Evolutionary conservation across 2,888 invertebrate species (phyloP).

Genomic region (Apodemia duryi): DNA sequence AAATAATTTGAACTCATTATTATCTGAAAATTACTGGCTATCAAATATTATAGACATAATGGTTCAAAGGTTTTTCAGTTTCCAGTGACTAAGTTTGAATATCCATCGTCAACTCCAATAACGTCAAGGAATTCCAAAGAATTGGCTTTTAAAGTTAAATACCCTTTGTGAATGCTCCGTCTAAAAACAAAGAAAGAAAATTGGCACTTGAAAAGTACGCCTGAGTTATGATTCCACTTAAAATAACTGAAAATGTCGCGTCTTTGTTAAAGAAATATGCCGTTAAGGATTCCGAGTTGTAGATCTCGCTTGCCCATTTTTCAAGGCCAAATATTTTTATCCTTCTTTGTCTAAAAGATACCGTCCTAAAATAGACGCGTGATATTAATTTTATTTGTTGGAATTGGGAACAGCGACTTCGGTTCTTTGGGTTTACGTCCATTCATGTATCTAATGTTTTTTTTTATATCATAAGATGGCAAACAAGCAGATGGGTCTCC

Average conservation of each 20-base stretch:
- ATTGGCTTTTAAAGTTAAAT: conserved; percentile 42
- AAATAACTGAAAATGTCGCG: conserved; percentile 38
- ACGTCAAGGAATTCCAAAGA: conserved; percentile 30
- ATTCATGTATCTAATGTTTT: no score
- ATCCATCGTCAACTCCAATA: conserved; percentile 25
- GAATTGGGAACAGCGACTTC: not conserved
- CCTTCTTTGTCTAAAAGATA: conserved; percentile 27
- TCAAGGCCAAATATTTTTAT: conserved; percentile 29
- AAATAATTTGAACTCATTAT: no score
- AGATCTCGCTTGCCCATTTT: conserved; percentile 26
- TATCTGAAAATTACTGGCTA: no score
- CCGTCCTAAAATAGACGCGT: not conserved
- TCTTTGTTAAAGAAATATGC: conserved; percentile 45
- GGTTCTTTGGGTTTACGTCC: not conserved
- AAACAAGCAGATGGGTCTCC: no score
- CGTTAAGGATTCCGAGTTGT: conserved; percentile 34
- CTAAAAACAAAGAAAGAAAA: conserved; percentile 60
- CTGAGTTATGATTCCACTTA: conserved; percentile 47
- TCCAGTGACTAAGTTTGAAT: conserved; percentile 1
- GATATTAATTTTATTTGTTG: not conserved
- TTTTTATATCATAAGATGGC: no score
- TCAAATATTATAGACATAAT: not conserved
- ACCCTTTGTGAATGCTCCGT: conserved; percentile 48
- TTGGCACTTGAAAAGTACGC: conserved; percentile 50
- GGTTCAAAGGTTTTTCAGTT: not conserved